Base-by-base conservation (phyloP, 1,140 invertebrate genomes). In the Cotesia vestalis region DNA sequence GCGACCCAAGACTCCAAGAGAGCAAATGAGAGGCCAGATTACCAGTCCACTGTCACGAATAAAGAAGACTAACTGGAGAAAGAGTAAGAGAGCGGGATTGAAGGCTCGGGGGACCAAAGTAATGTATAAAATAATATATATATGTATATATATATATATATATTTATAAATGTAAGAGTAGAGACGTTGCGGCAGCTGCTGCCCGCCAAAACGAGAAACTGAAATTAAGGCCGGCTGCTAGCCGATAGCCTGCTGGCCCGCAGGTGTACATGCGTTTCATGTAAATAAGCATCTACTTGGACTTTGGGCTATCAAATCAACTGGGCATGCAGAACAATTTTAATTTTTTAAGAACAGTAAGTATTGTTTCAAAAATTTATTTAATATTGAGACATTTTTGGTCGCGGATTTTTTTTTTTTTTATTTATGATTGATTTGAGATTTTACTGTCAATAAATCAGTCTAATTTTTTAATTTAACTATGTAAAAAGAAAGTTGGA, bases 191-290 rank as follows among this genome's bases (percentile, higher is more conserved):
- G 78, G 81, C 85, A 85, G 84, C 84, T 86, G 85, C 82, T 76
- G 71, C 76, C 78, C 81, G 79, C 76, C 77, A 82, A 79, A 84
- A 83, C 78, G 80, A 81, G 77, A 79, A 80, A 78, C 79, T 81
- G 75, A 81, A 83, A 79, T 79, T 78, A 78, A 71, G 76, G 75
- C 78, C 78, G 76, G 79, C 75, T 77, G 78, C 78, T 77, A 74
- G 59, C 71, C 71, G 68, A 74, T 78, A 70, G 77, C 74, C 71
- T 72, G 72, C 80, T 81, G 79, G 71, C 76, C 71, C 73, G 78
- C 82, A 84, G 81, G 83, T 84, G 84, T 79, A 76, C 63, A 62
- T 36, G 60, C 67, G 75, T 70, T 73, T 78, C 77, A 80, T 82
- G 80, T 78, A 80, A 81, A 81, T 81, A 73, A 55, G 62, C 36